Evolutionary conservation across 2,888 invertebrate species (phyloP).

Genomic region (Drosophila kokeensis): DNA sequence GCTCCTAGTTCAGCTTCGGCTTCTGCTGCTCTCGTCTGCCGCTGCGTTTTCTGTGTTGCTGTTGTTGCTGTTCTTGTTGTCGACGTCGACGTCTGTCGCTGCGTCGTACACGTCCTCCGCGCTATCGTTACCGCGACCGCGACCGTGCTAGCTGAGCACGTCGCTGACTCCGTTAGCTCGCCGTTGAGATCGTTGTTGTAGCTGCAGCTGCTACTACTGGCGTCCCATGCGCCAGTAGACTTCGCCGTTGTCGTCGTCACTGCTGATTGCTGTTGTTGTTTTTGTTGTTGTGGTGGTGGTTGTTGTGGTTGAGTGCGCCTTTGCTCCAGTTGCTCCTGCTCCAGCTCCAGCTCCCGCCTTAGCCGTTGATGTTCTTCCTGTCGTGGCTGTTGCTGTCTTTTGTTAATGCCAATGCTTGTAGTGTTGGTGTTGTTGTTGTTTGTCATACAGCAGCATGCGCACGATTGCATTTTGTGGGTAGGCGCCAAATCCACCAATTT

Average conservation of each 20-base stretch:
- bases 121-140: conserved; percentile 68
- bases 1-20: background rate
- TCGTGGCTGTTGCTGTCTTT: conserved; percentile 26
- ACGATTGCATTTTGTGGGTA: conserved; percentile 82
- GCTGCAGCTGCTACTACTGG: conserved; percentile 40
- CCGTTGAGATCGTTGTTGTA: conserved; percentile 74
- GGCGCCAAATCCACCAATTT: conserved; percentile 66
- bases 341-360: conserved; percentile 14
- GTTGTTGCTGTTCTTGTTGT: background rate
- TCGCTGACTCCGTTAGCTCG: conserved; percentile 57
- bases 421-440: conserved; percentile 54
- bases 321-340: conserved; percentile 20
- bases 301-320: conserved; percentile 9
- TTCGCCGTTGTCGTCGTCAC: conserved; percentile 14
- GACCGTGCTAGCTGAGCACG: conserved; percentile 61
- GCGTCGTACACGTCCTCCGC: conserved; percentile 55
- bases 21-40: conserved; percentile 42
- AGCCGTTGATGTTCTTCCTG: conserved; percentile 23
- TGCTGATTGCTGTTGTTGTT: background rate
- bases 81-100: conserved; percentile 3
- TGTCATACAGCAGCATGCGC: conserved; percentile 73
- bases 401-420: conserved; percentile 18
- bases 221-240: conserved; percentile 45
- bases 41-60: conserved; percentile 33
- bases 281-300: background rate